Evolutionary conservation across 2,797 vertebrate genomes (phyloP).

Genomic region (Pempheris klunzingeri): DNA sequence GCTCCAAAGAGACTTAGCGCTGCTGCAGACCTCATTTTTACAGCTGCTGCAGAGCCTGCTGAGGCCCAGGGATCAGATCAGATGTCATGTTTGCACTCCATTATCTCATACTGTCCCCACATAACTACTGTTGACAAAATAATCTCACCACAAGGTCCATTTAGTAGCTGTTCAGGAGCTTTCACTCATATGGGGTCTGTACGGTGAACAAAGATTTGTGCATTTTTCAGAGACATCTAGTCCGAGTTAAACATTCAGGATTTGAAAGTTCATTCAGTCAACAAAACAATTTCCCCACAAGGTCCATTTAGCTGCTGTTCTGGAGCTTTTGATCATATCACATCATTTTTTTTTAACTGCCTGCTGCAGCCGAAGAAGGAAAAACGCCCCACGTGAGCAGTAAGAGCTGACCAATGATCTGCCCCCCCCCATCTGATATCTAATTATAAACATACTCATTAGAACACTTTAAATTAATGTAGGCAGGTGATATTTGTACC

Average conservation of each 20-base stretch:
- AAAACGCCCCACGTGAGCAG: too few relatives aligned
- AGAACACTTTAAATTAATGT: too few relatives aligned
- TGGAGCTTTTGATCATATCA: too few relatives aligned
- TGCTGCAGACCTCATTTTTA: too few relatives aligned
- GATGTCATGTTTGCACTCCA: background rate
- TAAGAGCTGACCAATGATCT: too few relatives aligned
- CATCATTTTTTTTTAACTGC: too few relatives aligned
- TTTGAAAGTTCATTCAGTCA: too few relatives aligned
- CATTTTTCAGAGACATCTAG: background rate
- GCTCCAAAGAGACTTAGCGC: slow-evolving; percentile 24
- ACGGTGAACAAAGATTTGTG: background rate
- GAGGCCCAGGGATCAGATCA: background rate
- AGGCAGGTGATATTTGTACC: too few relatives aligned
- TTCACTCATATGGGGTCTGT: background rate
- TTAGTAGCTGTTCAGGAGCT: slow-evolving; percentile 12
- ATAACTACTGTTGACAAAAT: background rate
- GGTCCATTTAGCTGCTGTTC: background rate
- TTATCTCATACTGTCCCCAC: background rate
- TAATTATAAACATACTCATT: background rate
- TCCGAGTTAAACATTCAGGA: too few relatives aligned
- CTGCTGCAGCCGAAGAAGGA: too few relatives aligned
- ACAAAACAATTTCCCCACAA: background rate
- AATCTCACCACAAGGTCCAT: slow-evolving; percentile 12
- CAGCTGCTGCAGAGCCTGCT: slow-evolving; percentile 1
- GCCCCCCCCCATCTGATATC: background rate